Percentiles rank a stretch among this genome's conserved stretches.
These are phyloP conservation scores for Antheraea pernyi DNA, from an alignment of 1,140 invertebrate species.

Conservation along the genomic window DNA sequence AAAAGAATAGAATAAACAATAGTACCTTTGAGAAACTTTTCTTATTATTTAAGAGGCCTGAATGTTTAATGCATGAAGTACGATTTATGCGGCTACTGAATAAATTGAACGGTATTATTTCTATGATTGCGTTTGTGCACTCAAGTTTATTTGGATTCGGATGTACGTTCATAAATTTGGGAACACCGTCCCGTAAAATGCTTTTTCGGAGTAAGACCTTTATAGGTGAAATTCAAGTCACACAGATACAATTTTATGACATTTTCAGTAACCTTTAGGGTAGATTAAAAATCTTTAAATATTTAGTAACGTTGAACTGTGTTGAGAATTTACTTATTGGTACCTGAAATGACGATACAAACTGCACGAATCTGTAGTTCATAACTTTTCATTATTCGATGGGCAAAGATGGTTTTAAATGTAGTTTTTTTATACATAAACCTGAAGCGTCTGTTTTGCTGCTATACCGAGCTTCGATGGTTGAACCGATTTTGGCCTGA, in stretches of 20 bases:
- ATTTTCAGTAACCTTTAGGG: not conserved
- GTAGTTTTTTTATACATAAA: too few relatives aligned
- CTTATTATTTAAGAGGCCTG: constrained; percentile 71
- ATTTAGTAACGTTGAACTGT: too few relatives aligned
- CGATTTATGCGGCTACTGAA: constrained; percentile 62
- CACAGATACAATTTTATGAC: not conserved
- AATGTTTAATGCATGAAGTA: constrained; percentile 70
- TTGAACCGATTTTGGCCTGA: too few relatives aligned
- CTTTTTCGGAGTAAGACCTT: not conserved
- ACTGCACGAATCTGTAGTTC: not conserved
- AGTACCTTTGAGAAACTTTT: constrained; percentile 59
- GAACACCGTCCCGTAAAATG: not conserved
- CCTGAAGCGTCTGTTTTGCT: too few relatives aligned
- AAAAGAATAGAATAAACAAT: constrained; percentile 68
- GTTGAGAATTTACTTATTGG: not conserved
- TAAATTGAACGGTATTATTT: constrained; percentile 59
- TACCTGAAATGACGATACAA: not conserved
- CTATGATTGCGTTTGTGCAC: constrained; percentile 43
- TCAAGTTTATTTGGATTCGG: constrained; percentile 18
- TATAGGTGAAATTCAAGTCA: not conserved
- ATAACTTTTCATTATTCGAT: not conserved
- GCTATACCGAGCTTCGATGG: too few relatives aligned
- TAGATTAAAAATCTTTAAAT: not conserved
- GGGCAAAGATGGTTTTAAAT: too few relatives aligned
- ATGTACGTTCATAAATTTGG: not conserved